Evolutionary conservation across 2,888 invertebrate genomes (phyloP), one percentile per base, ranked within the genome.

Genomic region (Homarus gammarus): DNA sequence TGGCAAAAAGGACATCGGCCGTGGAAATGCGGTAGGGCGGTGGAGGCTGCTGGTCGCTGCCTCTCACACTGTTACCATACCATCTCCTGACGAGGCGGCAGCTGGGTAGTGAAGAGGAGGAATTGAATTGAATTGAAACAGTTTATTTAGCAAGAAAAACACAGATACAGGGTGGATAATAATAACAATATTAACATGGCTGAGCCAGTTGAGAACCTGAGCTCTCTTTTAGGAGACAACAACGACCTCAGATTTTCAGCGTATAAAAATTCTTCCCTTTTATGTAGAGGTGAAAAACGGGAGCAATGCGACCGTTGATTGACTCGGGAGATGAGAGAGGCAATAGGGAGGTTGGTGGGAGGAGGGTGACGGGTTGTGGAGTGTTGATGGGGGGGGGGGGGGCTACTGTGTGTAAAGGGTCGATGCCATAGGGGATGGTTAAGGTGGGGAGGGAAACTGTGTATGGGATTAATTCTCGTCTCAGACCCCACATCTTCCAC

Each of bases 1-100:
- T 44, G 36, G 22, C 61, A 36, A 79, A 79, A 79, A 61, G 79
- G 79, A 61, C 79, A 79, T n/a, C 38, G 33, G 75, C 27, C 31
- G 51, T 22, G 75, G 38, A 73, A 73, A 38, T 73, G 49, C 51
- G n/a, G 77, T 27, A 15, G n/a, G 27, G 49, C 49, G 49, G 12
- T 36, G 78, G 22, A 22, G 64, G 27, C 64, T 3, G 6, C 27
- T 27, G 8, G 44, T 44, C 44, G n/a, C 27, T 56, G 56, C 3
- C 18, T 22, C 22, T 15, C 18, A 56, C 56, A 56, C 56, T 44
- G 44, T 15, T 49, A 15, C 49, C 15, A 12, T 12, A 44, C 44
- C 44, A 44, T 12, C 44, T 44, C 10, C 49, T 49, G 56, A 1
- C 6, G 12, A 10, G 44, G 1, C 10, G 0, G 12, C 44, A 49